Base-by-base conservation (phyloP, 2,888 invertebrate genomes). In the Amblyteles armatorius region DNA sequence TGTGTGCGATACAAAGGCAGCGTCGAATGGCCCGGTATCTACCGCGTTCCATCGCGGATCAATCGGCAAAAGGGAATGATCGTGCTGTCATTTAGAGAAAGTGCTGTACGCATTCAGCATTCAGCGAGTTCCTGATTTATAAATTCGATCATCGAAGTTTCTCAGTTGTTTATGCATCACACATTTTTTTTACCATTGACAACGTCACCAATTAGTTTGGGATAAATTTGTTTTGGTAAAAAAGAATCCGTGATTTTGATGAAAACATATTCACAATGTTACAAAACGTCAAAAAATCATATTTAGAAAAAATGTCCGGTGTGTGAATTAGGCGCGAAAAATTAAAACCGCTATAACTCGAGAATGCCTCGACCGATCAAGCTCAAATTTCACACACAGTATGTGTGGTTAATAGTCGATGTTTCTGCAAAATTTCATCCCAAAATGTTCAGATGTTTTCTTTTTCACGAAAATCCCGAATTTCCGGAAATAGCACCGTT, bases 21-120 rank as follows among this genome's bases (percentile, higher is more conserved):
- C 68, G 57, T 79, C 79, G 26, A 63, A 80, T 48, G 57, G 67
- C 52, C 19, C 19, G 65, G 26, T 72, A 50, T 40, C 44, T 36
- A 80, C 65, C 40, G 36, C 55, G 71, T 72, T 67, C 76, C 33
- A 80, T 83, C 72, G 57, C 19, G 57, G 72, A 79, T 83, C 72
- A 73, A 69, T 16, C 44, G 29, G 16, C 36, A 57, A 36, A 16
- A 40, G 3, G n/a, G 40, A 67, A 63, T 71, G 77, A 77, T 84
- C 73, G 33, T 44, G n/a, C 52, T 13, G 65, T 67, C 71, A 80
- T 84, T 81, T 68, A 60, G 80, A 72, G 11, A 81, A 78, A 80
- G 73, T 63, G 50, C 77, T 67, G 16, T 26, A 26, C 19, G 69
- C 40, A 48, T 2, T 22, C 29, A 48, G 11, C 36, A 29, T 44